These are phyloP conservation scores for Mythimna ferrago DNA, from an alignment of 2,888 invertebrate species.

Conservation along the genomic window DNA sequence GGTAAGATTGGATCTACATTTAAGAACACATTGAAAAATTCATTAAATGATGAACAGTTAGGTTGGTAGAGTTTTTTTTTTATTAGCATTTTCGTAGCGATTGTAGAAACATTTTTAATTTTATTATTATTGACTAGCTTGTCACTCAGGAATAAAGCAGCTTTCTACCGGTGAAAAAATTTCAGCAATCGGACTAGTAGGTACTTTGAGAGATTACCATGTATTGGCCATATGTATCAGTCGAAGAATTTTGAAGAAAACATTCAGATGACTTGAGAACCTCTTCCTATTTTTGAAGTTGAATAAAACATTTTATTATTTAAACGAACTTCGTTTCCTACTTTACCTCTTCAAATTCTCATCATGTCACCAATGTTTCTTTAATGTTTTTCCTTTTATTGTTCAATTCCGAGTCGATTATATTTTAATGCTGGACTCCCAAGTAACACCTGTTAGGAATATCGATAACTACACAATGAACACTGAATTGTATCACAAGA, in stretches of 20 bases:
- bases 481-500: slow-evolving; percentile 8
- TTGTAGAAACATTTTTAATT: no score
- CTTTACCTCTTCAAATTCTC: slow-evolving; percentile 6
- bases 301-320: background rate
- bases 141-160: no score
- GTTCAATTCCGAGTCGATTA: slow-evolving; percentile 3
- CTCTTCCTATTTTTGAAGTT: background rate
- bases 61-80: no score
- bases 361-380: background rate
- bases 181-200: no score
- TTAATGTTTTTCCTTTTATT: slow-evolving; percentile 27
- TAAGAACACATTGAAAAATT: no score
- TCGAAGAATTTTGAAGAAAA: background rate
- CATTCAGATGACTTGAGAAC: background rate
- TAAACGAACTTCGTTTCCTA: background rate
- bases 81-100: no score
- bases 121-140: no score
- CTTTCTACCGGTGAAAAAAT: no score
- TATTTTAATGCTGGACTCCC: slow-evolving; percentile 15
- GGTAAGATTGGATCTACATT: no score
- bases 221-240: no score
- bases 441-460: slow-evolving; percentile 42
- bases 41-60: no score
- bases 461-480: slow-evolving; percentile 33
- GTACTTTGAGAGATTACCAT: no score